Conservation (phyloP, 2,888 invertebrate species). For the Syrista parreyssii region DNA sequence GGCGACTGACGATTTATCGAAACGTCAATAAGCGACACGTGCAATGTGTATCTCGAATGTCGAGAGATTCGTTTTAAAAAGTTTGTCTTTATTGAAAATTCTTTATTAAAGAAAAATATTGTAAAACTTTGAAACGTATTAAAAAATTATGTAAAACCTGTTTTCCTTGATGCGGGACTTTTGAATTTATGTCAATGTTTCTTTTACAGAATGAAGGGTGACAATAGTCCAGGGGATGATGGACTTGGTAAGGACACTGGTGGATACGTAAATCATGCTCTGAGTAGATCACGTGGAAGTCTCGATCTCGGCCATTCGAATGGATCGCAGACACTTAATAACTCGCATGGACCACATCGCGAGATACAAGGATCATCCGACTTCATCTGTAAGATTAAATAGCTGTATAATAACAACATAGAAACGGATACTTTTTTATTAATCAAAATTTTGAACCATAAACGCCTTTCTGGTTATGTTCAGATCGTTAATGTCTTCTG, state of each 20-base stretch:
- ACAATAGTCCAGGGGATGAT: slow-evolving; percentile 34
- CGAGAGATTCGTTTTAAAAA: not conserved
- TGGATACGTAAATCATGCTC: slow-evolving; percentile 54
- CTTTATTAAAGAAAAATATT: not conserved
- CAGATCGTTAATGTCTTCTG: not conserved
- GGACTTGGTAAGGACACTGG: slow-evolving; percentile 36
- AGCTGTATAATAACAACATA: not conserved
- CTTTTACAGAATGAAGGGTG: slow-evolving; percentile 50
- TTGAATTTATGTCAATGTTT: not conserved
- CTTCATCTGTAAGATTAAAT: slow-evolving; percentile 68
- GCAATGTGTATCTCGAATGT: not conserved
- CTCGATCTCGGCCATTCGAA: slow-evolving; percentile 44
- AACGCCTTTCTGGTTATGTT: not conserved
- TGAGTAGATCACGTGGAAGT: slow-evolving; percentile 47
- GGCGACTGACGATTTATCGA: not conserved
- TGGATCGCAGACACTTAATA: slow-evolving; percentile 35
- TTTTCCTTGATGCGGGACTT: not conserved
- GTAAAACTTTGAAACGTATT: not conserved
- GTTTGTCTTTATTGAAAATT: not conserved
- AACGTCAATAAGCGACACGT: not conserved
- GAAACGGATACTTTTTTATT: not conserved
- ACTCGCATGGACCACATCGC: slow-evolving; percentile 57
- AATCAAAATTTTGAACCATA: not conserved
- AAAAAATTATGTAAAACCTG: not conserved
- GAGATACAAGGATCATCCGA: slow-evolving; percentile 73